These are phyloP conservation scores for Leptogaster cylindrica DNA, from an alignment of 2,888 invertebrate genomes.

Conservation along the genomic window DNA sequence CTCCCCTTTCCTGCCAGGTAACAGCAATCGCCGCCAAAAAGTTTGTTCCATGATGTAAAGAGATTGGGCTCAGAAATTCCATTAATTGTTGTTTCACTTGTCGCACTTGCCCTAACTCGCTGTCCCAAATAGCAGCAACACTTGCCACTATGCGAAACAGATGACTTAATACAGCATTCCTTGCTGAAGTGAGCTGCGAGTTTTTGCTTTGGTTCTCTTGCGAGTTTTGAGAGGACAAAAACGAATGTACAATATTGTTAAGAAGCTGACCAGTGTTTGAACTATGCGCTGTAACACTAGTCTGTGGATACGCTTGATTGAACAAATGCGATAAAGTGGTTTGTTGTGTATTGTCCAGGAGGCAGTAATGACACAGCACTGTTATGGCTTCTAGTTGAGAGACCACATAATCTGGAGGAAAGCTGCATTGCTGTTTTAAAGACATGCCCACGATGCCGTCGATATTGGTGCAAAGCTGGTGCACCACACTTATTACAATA, in stretches of 20 bases:
- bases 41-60: conserved; percentile 79
- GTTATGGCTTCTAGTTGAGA: conserved; percentile 80
- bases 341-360: conserved; percentile 69
- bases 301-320: conserved; percentile 65
- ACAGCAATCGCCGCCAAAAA: conserved; percentile 84
- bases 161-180: conserved; percentile 77
- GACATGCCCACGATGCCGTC: conserved; percentile 67
- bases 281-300: conserved; percentile 64
- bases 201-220: conserved; percentile 55
- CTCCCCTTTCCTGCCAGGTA: conserved; percentile 80
- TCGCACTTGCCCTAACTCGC: conserved; percentile 65
- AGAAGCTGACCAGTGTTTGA: conserved; percentile 75
- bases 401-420: conserved; percentile 78
- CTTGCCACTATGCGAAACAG: conserved; percentile 82
- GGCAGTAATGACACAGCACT: conserved; percentile 79
- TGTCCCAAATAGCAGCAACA: conserved; percentile 80
- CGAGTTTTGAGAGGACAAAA: conserved; percentile 69
- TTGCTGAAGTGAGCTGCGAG: conserved; percentile 64
- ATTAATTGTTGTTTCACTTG: conserved; percentile 77
- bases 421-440: conserved; percentile 55
- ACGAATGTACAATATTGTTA: conserved; percentile 81
- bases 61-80: conserved; percentile 83
- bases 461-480: conserved; percentile 74
- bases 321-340: conserved; percentile 65
- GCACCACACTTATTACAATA: conserved; percentile 77